Conservation (phyloP, 1,140 invertebrate species). For the Drosophila auraria region DNA sequence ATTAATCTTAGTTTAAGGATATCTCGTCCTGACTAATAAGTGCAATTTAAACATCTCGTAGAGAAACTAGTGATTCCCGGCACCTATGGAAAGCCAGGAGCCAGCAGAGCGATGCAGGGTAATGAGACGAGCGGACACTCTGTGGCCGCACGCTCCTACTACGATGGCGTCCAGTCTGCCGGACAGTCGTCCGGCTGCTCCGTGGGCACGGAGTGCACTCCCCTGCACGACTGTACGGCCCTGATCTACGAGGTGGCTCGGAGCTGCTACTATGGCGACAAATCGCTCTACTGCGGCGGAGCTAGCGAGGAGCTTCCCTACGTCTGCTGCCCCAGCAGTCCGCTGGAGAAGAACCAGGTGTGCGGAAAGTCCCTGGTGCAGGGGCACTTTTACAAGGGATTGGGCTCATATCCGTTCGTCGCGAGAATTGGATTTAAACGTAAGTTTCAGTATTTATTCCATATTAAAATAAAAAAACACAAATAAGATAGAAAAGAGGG, state of each 20-base stretch:
- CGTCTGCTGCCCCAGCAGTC: slow-evolving; percentile 83
- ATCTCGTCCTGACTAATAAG: not conserved
- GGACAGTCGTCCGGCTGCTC: slow-evolving; percentile 59
- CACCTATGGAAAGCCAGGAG: slow-evolving; percentile 13
- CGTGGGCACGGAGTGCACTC: slow-evolving; percentile 78
- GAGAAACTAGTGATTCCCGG: slow-evolving; percentile 62
- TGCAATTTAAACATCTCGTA: slow-evolving; percentile 12
- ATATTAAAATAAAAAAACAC: too few species aligned
- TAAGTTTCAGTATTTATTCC: slow-evolving; percentile 71
- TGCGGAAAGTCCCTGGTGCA: slow-evolving; percentile 88
- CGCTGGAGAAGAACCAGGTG: slow-evolving; percentile 80
- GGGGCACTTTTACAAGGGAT: slow-evolving; percentile 87
- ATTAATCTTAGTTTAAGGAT: too few species aligned
- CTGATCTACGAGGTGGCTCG: slow-evolving; percentile 83
- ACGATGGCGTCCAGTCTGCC: slow-evolving; percentile 26
- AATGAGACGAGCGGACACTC: slow-evolving; percentile 46
- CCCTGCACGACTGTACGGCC: slow-evolving; percentile 79
- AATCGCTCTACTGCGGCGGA: slow-evolving; percentile 81
- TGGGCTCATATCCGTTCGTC: slow-evolving; percentile 89
- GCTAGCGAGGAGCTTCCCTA: slow-evolving; percentile 78
- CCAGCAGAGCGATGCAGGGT: slow-evolving; percentile 4
- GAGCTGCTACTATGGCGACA: slow-evolving; percentile 81
- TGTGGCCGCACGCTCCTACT: slow-evolving; percentile 63
- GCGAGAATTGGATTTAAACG: slow-evolving; percentile 89
- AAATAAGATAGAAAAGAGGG: too few species aligned